Evolutionary conservation across 2,888 invertebrate species (phyloP), one percentile per base, ranked within the genome.

Genomic region (Cepaea hortensis): DNA sequence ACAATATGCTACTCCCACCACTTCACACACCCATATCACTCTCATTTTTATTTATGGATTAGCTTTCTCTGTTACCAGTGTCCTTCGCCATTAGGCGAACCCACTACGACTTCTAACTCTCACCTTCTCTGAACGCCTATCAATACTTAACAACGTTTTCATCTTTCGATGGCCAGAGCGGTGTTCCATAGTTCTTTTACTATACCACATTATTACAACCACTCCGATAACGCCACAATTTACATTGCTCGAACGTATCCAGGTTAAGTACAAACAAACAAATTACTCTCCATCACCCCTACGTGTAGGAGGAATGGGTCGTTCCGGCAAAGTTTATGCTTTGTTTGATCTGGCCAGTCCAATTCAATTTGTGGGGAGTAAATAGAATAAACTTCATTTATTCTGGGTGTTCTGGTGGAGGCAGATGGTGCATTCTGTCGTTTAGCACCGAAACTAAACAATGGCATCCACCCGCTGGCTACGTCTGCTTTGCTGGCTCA

Each of bases 331-430:
- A 80, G 85, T 70, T 80, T 85, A 73, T 85, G 73, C 23, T 85
- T 81, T 80, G 85, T 85, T 85, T 85, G 85, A 81, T 85, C 85
- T 81, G 85, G 81, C 65, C 81, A 81, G 81, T 85, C 81, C 85
- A 73, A 85, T 79, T 46, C 85, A 85, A 81, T 85, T 85, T 80
- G 62, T 65, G 62, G 81, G 77, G 46, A 72, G 85, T 85, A 85
- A 85, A 85, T 85, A 85, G 73, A 73, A 81, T 20, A 79, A 81
- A 62, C 79, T 72, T 81, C 73, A 85, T 85, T 85, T 85, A 73
- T 72, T 72, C 81, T 3, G n/a, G 62, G 81, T 81, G 85, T 62
- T 81, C 85, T 85, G 85, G 85, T 48, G 9, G 13, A 11, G 85
- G 85, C 85, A 85, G 77, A 50, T 85, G 85, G 84, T 62, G n/a